Conservation (phyloP, 2,113 vertebrate species). For the Tautogolabrus adspersus region DNA sequence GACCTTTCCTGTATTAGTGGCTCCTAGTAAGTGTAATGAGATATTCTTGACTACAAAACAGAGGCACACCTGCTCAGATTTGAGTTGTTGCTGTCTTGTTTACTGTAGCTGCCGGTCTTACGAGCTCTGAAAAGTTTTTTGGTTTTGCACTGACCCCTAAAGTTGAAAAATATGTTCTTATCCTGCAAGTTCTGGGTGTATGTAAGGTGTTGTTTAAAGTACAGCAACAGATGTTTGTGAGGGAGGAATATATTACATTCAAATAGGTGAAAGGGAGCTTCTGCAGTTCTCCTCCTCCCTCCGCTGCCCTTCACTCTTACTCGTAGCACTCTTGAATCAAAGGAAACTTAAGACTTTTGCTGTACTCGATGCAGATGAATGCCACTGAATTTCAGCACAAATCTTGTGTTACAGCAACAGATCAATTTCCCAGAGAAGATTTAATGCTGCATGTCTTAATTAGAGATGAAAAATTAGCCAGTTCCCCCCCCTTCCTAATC, state of each 20-base stretch:
- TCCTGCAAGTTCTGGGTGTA: background rate
- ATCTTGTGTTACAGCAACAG: conserved; percentile 12
- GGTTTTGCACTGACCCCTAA: conserved; percentile 85
- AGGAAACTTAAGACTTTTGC: conserved; percentile 46
- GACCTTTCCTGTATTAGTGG: too few species aligned
- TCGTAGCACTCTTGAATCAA: conserved; percentile 48
- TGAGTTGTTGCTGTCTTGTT: conserved; percentile 49
- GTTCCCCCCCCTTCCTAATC: conserved; percentile 6
- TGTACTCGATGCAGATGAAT: conserved; percentile 1
- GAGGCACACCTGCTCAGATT: too few species aligned
- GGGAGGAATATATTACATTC: conserved; percentile 71
- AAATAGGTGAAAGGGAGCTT: conserved; percentile 58
- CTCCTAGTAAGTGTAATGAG: too few species aligned
- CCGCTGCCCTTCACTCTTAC: conserved; percentile 38
- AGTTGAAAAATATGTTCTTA: conserved; percentile 17
- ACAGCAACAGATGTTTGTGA: conserved; percentile 43
- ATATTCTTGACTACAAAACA: too few species aligned
- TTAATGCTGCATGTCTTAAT: conserved; percentile 34
- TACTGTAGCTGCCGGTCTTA: conserved; percentile 56
- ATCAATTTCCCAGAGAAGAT: conserved; percentile 13
- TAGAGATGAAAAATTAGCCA: conserved; percentile 1
- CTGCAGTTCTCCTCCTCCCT: conserved; percentile 20
- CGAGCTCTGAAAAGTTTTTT: conserved; percentile 35
- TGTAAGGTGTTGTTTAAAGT: conserved; percentile 31
- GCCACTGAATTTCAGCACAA: conserved; percentile 17